Evolutionary conservation across 2,888 invertebrate species (phyloP), one percentile per base, ranked within the genome.

Genomic region (Pomacea canaliculata): DNA sequence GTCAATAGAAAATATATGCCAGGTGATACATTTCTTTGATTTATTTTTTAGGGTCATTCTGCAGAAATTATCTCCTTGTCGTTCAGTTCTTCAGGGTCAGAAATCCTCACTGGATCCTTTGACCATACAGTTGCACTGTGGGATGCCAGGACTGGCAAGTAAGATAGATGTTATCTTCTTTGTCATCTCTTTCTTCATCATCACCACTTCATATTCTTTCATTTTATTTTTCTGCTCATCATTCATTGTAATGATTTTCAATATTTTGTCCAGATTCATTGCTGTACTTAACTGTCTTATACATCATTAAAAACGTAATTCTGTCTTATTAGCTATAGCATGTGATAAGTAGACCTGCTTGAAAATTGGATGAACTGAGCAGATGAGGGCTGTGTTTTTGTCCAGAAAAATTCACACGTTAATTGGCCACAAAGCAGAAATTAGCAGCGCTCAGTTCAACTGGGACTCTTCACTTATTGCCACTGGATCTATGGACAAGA

Each of bases 51-150:
- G 91, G 94, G 94, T 0, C 96, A 96, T 88, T 93, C 93, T 1
- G 95, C 94, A 1, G 95, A 95, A 91, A 94, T 96, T 71, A 94
- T 95, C 75, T 93, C 94, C 0, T 91, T 95, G 18, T 93, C 94
- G 84, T 95, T 95, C 86, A 94, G 93, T 85, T 93, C 91, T 16
- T 93, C 94, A 82, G 95, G 95, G 0, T 93, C 93, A 83, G 91
- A 94, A 71, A 90, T 96, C 79, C 93, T 96, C 84, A 95, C 95
- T 0, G 95, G 95, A 10, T 95, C 95, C 5, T 96, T 96, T 89
- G 96, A 96, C 87, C 93, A 94, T 79, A 95, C 94, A 13, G 93
- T 95, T 68, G 93, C 93, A 37, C 90, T 96, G 82, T 96, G 95
- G 95, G 95, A 96, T 89, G 93, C 93, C 7, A 92, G 94, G 79